Evolutionary conservation across 92 coral and sea anemone genomes (phyloP).

Genomic region (Epizoanthus rinbou): DNA sequence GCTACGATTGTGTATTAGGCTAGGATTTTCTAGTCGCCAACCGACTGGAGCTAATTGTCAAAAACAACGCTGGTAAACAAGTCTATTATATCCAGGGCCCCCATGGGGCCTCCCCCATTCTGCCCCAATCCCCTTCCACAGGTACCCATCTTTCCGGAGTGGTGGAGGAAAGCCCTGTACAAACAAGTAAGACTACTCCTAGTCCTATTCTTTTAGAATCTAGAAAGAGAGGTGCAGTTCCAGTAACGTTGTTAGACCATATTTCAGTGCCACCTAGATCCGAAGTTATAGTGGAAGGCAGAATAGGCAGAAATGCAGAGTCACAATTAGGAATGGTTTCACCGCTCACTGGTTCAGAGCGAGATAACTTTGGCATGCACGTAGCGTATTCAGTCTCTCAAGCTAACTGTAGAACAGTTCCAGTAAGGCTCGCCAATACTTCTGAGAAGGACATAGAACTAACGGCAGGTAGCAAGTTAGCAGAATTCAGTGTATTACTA

Average conservation of each 20-base stretch:
- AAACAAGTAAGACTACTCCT: neutral
- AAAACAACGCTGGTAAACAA: too few relatives aligned
- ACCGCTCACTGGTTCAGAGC: neutral
- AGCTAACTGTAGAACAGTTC: slow-evolving; percentile 19
- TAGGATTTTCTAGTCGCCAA: slow-evolving; percentile 5
- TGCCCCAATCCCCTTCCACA: neutral
- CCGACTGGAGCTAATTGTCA: neutral
- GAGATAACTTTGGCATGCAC: neutral
- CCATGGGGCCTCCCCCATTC: slow-evolving; percentile 26
- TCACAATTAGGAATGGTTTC: slow-evolving; percentile 3
- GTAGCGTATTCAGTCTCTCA: slow-evolving; percentile 28
- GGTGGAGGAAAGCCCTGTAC: neutral
- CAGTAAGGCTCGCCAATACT: slow-evolving; percentile 36
- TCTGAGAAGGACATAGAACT: slow-evolving; percentile 16
- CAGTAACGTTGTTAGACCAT: neutral
- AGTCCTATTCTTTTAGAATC: slow-evolving; percentile 21
- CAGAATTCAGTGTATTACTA: slow-evolving; percentile 9
- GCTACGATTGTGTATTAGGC: too few relatives aligned
- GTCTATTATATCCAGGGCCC: slow-evolving; percentile 13
- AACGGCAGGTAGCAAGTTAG: slow-evolving; percentile 16
- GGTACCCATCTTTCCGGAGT: slow-evolving; percentile 14
- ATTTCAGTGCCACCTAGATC: slow-evolving; percentile 29
- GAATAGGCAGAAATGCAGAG: neutral
- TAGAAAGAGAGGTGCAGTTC: neutral
- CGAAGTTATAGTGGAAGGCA: slow-evolving; percentile 34